These are phyloP conservation scores for Nephrotoma flavescens DNA, from an alignment of 2,888 invertebrate genomes.

Conservation along the genomic window DNA sequence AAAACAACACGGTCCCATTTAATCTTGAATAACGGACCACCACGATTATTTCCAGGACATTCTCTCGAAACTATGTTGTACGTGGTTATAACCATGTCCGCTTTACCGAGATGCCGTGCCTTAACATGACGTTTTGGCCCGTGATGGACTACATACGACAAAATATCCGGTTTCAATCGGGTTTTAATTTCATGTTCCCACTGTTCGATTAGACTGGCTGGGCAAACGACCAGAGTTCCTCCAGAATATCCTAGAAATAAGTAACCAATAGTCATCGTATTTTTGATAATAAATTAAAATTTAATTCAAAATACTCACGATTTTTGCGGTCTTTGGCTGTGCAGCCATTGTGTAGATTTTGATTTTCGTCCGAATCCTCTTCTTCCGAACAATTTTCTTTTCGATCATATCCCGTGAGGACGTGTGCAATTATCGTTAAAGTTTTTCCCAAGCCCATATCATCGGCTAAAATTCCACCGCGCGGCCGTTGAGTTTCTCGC, in stretches of 20 bases:
- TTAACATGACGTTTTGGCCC: slow-evolving; percentile 57
- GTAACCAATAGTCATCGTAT: neutral
- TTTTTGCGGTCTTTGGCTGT: slow-evolving; percentile 23
- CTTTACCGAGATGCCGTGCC: slow-evolving; percentile 43
- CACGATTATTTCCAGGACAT: slow-evolving; percentile 27
- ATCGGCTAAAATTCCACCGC: slow-evolving; percentile 74
- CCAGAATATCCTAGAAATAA: slow-evolving; percentile 35
- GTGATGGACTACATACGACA: slow-evolving; percentile 62
- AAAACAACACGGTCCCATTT: slow-evolving; percentile 76
- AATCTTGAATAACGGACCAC: slow-evolving; percentile 48
- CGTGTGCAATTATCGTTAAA: slow-evolving; percentile 62
- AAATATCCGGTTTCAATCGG: slow-evolving; percentile 42
- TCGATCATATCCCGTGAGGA: slow-evolving; percentile 30
- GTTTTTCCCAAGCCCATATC: slow-evolving; percentile 48
- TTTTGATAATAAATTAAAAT: neutral
- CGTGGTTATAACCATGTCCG: slow-evolving; percentile 81
- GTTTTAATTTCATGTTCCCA: slow-evolving; percentile 69
- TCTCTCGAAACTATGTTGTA: slow-evolving; percentile 61
- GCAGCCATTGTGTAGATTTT: slow-evolving; percentile 16
- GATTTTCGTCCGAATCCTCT: slow-evolving; percentile 14
- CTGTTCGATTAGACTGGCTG: slow-evolving; percentile 79
- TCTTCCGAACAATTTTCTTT: slow-evolving; percentile 14
- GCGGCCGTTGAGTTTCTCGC: slow-evolving; percentile 74
- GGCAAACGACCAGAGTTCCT: slow-evolving; percentile 80
- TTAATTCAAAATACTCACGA: slow-evolving; percentile 14